phyloP scores from a whole-genome alignment of 2,797 vertebrate species.

The Bucorvus abyssinicus region DNA sequence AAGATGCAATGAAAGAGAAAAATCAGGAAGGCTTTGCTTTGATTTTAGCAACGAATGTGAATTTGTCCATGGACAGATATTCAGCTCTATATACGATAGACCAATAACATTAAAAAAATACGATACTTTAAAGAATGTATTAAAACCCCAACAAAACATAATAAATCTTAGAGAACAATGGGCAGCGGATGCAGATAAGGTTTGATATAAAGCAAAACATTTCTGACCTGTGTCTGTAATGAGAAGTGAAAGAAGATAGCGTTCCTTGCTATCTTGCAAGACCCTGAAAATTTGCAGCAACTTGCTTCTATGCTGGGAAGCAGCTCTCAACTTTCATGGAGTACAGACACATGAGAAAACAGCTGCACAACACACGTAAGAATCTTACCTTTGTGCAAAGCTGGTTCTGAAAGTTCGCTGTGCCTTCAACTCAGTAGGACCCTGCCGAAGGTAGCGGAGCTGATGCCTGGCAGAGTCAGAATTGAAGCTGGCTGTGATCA shows the following conservation, averaged over 20 bases:
- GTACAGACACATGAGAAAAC: not conserved
- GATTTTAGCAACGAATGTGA: not conserved
- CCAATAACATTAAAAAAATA: not conserved
- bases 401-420: not conserved
- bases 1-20: not conserved
- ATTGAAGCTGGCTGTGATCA: not conserved
- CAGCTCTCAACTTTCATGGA: not conserved
- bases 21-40: not conserved
- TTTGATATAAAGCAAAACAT: not conserved
- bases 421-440: not conserved
- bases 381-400: not conserved
- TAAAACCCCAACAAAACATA: not conserved
- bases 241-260: not conserved
- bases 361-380: not conserved
- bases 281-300: not conserved
- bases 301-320: not conserved
- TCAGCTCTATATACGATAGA: not conserved
- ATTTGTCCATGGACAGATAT: not conserved
- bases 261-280: not conserved
- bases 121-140: not conserved
- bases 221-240: not conserved
- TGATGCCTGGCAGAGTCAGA: not conserved
- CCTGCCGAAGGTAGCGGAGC: not conserved
- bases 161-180: not conserved
- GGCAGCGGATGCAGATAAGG: not conserved